phyloP scores from a whole-genome alignment of 2,888 invertebrate species.

The Acrobeloides nanus region DNA sequence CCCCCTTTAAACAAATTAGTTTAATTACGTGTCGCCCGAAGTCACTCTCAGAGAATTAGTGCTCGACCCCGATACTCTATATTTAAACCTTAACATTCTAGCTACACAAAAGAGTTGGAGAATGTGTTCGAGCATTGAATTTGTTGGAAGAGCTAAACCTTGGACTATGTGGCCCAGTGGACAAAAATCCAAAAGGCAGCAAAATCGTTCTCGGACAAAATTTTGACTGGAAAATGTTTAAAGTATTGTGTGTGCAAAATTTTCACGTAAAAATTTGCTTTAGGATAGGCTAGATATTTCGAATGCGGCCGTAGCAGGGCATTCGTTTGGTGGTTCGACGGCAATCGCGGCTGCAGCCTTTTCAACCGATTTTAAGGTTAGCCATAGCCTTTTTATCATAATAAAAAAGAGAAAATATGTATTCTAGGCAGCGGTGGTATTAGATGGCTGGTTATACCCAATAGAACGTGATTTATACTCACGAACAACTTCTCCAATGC shows the following conservation, averaged over 20 bases:
- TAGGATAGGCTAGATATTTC: conserved; percentile 34
- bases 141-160: conserved; percentile 54
- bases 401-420: too few species aligned
- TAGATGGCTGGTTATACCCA: conserved; percentile 65
- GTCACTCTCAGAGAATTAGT: too few species aligned
- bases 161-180: conserved; percentile 41
- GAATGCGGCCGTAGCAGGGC: conserved; percentile 60
- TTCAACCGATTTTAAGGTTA: conserved; percentile 56
- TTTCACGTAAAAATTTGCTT: not conserved
- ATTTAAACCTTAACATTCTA: too few species aligned
- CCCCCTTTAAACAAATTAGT: too few species aligned
- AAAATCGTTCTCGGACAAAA: conserved; percentile 50
- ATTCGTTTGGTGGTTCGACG: conserved; percentile 66
- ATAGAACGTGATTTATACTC: conserved; percentile 54
- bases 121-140: conserved; percentile 53
- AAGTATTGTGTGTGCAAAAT: conserved; percentile 36
- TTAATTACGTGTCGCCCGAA: too few species aligned
- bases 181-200: conserved; percentile 20
- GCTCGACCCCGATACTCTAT: too few species aligned
- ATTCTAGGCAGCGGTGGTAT: conserved; percentile 59
- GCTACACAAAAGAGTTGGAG: conserved; percentile 55
- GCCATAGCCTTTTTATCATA: too few species aligned
- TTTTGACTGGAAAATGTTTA: conserved; percentile 55
- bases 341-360: conserved; percentile 60
- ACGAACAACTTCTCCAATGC: conserved; percentile 7